A percentile compares a stretch with the other conserved stretches of the same genome.
Evolutionary conservation across 2,113 vertebrate genomes (phyloP).

Genomic region (Epinephelus lanceolatus): DNA sequence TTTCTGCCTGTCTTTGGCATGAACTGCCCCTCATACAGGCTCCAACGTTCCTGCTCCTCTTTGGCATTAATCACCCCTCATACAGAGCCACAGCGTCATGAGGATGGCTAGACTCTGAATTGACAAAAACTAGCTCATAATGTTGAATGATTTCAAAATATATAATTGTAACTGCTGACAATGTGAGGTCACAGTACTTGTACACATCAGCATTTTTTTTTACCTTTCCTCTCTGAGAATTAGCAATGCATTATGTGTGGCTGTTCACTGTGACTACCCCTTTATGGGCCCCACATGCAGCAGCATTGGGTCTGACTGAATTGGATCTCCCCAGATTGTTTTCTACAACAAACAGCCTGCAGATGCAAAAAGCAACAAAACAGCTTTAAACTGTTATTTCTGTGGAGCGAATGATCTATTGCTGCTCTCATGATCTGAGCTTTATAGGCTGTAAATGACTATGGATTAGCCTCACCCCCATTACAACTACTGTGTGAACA

Average conservation of each 20-base stretch:
- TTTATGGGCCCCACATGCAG: slow-evolving; percentile 39
- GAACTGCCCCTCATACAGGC: slow-evolving; percentile 11
- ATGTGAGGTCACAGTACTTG: slow-evolving; percentile 5
- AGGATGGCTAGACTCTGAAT: slow-evolving; percentile 31
- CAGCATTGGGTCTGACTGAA: not conserved
- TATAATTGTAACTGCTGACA: not conserved
- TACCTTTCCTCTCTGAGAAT: not conserved
- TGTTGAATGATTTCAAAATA: slow-evolving; percentile 44
- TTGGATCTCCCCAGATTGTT: slow-evolving; percentile 26
- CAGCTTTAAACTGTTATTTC: not conserved
- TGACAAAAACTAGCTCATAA: slow-evolving; percentile 20
- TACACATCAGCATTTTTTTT: slow-evolving; percentile 1
- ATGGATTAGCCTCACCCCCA: not conserved
- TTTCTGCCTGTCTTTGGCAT: not conserved
- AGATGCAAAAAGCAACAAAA: slow-evolving; percentile 24
- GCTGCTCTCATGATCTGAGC: not conserved
- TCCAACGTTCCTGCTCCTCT: not conserved
- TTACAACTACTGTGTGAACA: not conserved
- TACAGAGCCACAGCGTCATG: slow-evolving; percentile 16
- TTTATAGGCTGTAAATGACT: not conserved
- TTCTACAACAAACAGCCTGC: slow-evolving; percentile 4
- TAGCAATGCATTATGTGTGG: slow-evolving; percentile 15
- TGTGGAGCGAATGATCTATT: not conserved
- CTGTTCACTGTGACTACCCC: slow-evolving; percentile 4
- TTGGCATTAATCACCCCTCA: slow-evolving; percentile 15